phyloP scores from a whole-genome alignment of 2,113 vertebrate genomes.

The Natator depressus region DNA sequence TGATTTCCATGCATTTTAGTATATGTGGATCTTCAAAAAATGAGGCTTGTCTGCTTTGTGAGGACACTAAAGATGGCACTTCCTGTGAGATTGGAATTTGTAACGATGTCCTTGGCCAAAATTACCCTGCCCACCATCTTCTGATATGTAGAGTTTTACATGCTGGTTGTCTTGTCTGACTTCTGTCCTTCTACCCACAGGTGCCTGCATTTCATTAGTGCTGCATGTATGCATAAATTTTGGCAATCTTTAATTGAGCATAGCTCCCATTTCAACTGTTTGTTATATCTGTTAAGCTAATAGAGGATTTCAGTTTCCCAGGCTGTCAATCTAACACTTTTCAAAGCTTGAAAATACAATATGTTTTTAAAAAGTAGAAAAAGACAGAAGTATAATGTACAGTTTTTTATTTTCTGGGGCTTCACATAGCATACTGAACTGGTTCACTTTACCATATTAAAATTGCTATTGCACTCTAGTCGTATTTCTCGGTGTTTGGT shows the following conservation, averaged over 20 bases:
- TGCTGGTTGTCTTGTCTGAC: not conserved
- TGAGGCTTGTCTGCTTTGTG: not conserved
- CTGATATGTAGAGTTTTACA: not conserved
- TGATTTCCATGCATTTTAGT: not conserved
- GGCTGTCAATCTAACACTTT: not conserved
- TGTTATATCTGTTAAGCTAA: not conserved
- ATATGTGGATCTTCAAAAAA: fast-evolving
- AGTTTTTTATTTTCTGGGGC: not conserved
- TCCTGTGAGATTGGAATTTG: not conserved
- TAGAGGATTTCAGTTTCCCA: not conserved
- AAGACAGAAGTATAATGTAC: not conserved
- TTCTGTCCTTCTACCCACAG: not conserved
- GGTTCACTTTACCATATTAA: fast-evolving
- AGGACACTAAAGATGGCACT: not conserved
- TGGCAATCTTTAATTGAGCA: not conserved
- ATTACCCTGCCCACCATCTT: fast-evolving
- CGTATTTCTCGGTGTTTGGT: not conserved
- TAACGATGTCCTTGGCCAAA: not conserved
- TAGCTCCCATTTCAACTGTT: not conserved
- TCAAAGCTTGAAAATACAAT: not conserved
- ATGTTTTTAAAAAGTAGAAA: not conserved
- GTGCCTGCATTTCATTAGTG: not conserved
- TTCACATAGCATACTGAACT: not conserved
- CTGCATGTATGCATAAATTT: not conserved
- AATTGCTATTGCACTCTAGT: fast-evolving